A percentile compares a stretch with the other conserved stretches of the same genome.
phyloP scores from a whole-genome alignment of 2,113 vertebrate genomes.

The Dromiciops gliroides region DNA sequence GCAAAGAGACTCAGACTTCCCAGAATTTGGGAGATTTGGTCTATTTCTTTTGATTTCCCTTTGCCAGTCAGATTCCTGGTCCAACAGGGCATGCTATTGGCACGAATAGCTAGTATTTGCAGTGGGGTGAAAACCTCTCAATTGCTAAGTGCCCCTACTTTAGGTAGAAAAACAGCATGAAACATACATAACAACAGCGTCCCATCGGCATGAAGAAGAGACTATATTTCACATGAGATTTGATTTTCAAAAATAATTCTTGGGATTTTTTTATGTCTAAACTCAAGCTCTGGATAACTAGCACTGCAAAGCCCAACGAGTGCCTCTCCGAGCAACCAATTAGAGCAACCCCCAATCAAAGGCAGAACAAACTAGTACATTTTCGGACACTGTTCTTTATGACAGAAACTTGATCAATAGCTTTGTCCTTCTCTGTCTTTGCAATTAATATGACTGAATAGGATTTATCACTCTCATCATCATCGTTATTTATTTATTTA shows the following conservation, averaged over 20 bases:
- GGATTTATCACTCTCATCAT: not conserved
- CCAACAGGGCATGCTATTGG: accelerated
- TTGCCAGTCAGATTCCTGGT: not conserved
- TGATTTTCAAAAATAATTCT: slow-evolving; percentile 41
- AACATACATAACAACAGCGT: not conserved
- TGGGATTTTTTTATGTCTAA: not conserved
- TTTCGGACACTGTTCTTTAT: too few relatives aligned
- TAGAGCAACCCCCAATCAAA: not conserved
- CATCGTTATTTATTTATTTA: not conserved
- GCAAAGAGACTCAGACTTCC: not conserved
- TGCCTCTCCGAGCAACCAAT: not conserved
- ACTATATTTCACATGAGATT: slow-evolving; percentile 24
- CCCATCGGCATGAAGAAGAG: not conserved
- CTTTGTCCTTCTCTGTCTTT: not conserved
- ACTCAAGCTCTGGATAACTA: not conserved
- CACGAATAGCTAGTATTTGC: not conserved
- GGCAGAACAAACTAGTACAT: not conserved
- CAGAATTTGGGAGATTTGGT: not conserved
- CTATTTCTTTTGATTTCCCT: slow-evolving; percentile 38
- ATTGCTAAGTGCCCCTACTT: not conserved
- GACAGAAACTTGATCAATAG: not conserved
- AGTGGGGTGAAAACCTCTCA: not conserved
- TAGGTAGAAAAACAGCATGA: not conserved
- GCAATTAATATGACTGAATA: not conserved
- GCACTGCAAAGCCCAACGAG: not conserved